A percentile compares a stretch with the other conserved stretches of the same genome.
Evolutionary conservation across 2,797 vertebrate species (phyloP).

Genomic region (Cichlasoma orientale): DNA sequence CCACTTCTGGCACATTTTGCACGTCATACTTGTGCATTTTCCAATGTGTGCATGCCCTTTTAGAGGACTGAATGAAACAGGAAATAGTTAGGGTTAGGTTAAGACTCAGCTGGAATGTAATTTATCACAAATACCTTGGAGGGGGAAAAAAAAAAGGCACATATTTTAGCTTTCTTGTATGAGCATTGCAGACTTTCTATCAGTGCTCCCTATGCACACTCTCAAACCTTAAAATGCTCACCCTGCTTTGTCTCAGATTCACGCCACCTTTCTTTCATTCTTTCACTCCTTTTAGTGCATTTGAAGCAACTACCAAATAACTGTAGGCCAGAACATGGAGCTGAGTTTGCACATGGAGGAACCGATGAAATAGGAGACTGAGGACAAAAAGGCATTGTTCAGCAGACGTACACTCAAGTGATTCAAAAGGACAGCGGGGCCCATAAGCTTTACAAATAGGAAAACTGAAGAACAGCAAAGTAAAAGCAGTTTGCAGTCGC

Average conservation of each 20-base stretch:
- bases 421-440: not conserved
- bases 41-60: not conserved
- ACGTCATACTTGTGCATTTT: not conserved
- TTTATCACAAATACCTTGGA: not conserved
- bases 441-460: not conserved
- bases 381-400: not conserved
- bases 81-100: not conserved
- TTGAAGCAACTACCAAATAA: not conserved
- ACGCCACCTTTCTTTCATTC: not conserved
- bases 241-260: not conserved
- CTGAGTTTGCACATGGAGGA: not conserved
- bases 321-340: not conserved
- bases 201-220: not conserved
- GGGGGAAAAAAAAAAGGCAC: not conserved
- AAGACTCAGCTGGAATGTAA: not conserved
- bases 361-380: not conserved
- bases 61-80: not conserved
- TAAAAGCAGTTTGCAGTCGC: not conserved
- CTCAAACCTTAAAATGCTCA: not conserved
- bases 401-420: not conserved
- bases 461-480: not conserved
- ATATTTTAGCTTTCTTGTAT: not conserved
- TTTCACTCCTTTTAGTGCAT: not conserved
- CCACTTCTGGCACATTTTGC: not conserved
- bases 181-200: not conserved